phyloP scores from a whole-genome alignment of 1,140 invertebrate species.

The Cyclargus thomasi region DNA sequence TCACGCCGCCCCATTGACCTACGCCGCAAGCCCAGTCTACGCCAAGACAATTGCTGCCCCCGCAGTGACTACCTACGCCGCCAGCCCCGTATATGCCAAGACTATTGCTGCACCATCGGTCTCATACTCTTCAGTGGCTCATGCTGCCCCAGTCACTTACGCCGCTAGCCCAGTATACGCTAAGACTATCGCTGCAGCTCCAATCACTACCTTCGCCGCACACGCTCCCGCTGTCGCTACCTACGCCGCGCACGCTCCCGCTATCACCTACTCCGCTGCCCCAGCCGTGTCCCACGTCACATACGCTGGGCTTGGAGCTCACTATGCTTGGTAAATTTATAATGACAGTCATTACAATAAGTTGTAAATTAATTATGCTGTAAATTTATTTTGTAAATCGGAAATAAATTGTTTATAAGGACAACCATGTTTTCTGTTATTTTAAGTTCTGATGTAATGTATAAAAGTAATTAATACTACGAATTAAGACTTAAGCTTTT shows the following conservation, averaged over 20 bases:
- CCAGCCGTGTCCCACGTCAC: slow-evolving; percentile 48
- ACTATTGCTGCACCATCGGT: slow-evolving; percentile 32
- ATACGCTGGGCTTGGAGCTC: slow-evolving; percentile 40
- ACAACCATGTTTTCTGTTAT: too few species aligned
- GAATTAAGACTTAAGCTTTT: too few species aligned
- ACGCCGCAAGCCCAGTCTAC: slow-evolving; percentile 29
- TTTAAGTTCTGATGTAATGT: too few species aligned
- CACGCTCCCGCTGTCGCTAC: slow-evolving; percentile 25
- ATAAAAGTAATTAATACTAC: not conserved
- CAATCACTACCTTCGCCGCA: slow-evolving; percentile 27
- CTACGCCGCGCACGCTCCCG: slow-evolving; percentile 29
- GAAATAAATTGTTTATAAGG: too few species aligned
- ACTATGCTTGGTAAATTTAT: slow-evolving; percentile 47
- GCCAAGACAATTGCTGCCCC: slow-evolving; percentile 27
- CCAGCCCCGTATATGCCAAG: slow-evolving; percentile 24
- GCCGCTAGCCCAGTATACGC: slow-evolving; percentile 24
- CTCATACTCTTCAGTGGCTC: slow-evolving; percentile 26
- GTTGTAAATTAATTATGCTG: not conserved
- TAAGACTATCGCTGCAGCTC: slow-evolving; percentile 30
- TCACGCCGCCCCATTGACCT: slow-evolving; percentile 16
- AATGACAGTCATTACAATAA: not conserved
- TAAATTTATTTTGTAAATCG: not conserved
- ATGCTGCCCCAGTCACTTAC: slow-evolving; percentile 25
- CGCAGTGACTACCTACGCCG: slow-evolving; percentile 32
- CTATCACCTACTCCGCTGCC: slow-evolving; percentile 42